Base-by-base conservation (phyloP, 2,113 vertebrate species). In the Leptodactylus fuscus region DNA sequence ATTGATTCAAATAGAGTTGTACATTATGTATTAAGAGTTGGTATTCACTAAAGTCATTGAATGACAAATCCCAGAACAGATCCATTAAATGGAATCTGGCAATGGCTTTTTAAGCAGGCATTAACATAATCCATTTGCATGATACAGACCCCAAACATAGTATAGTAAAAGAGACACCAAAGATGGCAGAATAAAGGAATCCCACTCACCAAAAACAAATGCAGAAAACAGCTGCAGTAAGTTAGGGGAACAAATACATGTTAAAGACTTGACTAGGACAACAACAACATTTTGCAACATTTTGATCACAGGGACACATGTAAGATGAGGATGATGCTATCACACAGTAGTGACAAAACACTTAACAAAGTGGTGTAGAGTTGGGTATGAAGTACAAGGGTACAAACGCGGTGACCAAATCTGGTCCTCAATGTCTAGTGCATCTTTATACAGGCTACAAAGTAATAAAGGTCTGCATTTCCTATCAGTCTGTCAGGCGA, bases 141-240 rank as follows among this genome's bases (percentile, higher is more conserved):
- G 83, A 85, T 70, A 85, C 83, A 85, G 58, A 80, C 36, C 83
- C 83, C 75, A 32, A 12, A 77, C 22, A 51, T 36, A 60, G 29
- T 22, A 32, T 46, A 86, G 84, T 29, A 48, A 34, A 80, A 80
- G 34, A 1, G 48, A 58, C 53, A 75, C 49, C 77, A 46, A 36
- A 55, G 24, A 15, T 20, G 16, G 62, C 32, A 69, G 15, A 22
- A 41, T 55, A 55, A 65, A 8, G 18, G 44, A 36, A 38, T 41
- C 44, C 77, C 76, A 24, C 11, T 86, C 67, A 86, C 84, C 84
- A 81, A 70, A 65, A 20, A 60, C 77, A 86, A 16, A 73, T 48
- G 38, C 76, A 81, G 24, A 80, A 79, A 32, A 69, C 32, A 65
- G 74, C 53, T 70, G n/a, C n/a, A n/a, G n/a, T n/a, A 22, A 62